phyloP scores from a whole-genome alignment of 1,140 invertebrate species.

The Mya arenaria region DNA sequence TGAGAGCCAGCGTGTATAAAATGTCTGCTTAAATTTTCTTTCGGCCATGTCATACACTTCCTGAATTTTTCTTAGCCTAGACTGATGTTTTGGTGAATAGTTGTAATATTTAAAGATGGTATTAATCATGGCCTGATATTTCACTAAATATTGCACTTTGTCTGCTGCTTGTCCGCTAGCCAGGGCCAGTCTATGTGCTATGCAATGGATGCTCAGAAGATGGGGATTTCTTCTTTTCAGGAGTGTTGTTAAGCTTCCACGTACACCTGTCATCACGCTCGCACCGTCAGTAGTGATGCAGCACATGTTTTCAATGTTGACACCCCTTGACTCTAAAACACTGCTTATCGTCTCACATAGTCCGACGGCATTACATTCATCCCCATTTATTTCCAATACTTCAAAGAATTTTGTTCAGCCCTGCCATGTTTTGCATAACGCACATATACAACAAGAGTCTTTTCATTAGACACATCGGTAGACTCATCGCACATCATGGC shows the following conservation, averaged over 20 bases:
- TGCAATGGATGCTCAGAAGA: constrained; percentile 5
- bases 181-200: constrained; percentile 2
- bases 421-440: too few relatives aligned
- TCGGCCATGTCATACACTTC: background rate
- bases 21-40: background rate
- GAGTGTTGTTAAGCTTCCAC: background rate
- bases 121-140: constrained; percentile 18
- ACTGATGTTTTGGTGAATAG: constrained; percentile 1
- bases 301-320: too few relatives aligned
- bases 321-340: too few relatives aligned
- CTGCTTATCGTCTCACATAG: too few relatives aligned
- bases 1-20: background rate
- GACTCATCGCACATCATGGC: too few relatives aligned
- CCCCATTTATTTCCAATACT: too few relatives aligned
- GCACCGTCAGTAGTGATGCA: constrained; percentile 21
- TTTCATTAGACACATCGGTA: too few relatives aligned
- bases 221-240: background rate
- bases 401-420: too few relatives aligned
- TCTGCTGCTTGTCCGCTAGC: constrained; percentile 14
- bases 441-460: too few relatives aligned
- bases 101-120: background rate
- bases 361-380: too few relatives aligned
- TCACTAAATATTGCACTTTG: constrained; percentile 9
- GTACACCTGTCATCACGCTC: background rate
- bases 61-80: background rate